A percentile compares a stretch with the other conserved stretches of the same genome.
These are phyloP conservation scores for Chiloscyllium punctatum DNA, from an alignment of 2,797 vertebrate species.

Conservation along the genomic window DNA sequence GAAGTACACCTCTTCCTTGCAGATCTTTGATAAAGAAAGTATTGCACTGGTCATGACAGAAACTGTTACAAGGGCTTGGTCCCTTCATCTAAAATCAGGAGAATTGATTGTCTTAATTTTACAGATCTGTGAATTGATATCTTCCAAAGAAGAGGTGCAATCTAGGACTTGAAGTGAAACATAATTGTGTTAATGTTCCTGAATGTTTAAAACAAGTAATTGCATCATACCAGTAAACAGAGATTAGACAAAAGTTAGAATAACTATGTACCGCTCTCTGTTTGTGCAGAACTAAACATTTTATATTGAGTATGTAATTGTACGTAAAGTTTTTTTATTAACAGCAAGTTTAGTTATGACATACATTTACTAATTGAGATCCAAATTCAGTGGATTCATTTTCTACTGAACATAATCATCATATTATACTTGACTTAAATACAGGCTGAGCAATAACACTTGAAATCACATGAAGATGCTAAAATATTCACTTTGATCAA, in stretches of 20 bases:
- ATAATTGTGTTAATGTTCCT: constrained; percentile 11
- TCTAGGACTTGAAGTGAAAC: background rate
- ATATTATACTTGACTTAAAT: background rate
- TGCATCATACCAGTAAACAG: background rate
- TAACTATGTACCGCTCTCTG: background rate
- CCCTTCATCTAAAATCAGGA: constrained; percentile 18
- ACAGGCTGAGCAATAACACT: background rate
- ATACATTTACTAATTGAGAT: background rate
- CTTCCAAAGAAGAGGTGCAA: constrained; percentile 17
- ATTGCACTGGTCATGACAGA: constrained; percentile 30
- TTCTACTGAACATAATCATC: background rate
- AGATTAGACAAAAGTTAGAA: background rate
- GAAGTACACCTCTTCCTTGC: background rate
- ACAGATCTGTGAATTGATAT: constrained; percentile 6
- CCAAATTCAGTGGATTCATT: background rate
- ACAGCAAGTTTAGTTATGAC: background rate
- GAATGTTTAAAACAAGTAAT: constrained; percentile 18
- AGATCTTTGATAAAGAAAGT: constrained; percentile 27
- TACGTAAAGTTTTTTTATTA: background rate
- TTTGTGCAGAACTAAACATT: background rate
- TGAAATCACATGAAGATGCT: background rate
- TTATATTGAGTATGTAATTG: background rate
- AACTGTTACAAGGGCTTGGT: constrained; percentile 9
- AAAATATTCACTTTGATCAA: background rate
- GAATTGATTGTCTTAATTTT: constrained; percentile 32